Evolutionary conservation across 2,888 invertebrate genomes (phyloP), one percentile per base, ranked within the genome.

Genomic region (Megamerina dolium): DNA sequence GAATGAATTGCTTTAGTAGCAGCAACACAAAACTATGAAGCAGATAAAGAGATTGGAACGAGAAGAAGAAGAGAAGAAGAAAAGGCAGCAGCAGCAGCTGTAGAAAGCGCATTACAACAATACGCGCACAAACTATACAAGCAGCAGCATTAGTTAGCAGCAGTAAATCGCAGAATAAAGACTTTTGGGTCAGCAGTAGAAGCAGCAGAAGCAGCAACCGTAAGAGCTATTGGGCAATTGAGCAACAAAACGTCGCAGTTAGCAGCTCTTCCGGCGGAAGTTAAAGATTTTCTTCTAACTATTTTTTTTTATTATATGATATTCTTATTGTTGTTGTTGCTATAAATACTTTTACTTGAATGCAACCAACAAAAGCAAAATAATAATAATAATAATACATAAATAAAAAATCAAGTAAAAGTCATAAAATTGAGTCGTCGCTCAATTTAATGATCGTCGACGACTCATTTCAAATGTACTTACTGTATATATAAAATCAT

Each of bases 201-300:
- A 10, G n/a, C n/a, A n/a, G n/a, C n/a, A n/a, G n/a, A n/a, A n/a
- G n/a, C n/a, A n/a, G n/a, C n/a, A n/a, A n/a, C n/a, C n/a, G n/a
- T n/a, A n/a, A n/a, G n/a, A n/a, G n/a, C n/a, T n/a, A n/a, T n/a
- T n/a, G 29, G 38, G 37, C 43, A 43, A 43, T 43, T 43, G 43
- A 38, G 43, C 43, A 23, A n/a, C n/a, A n/a, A n/a, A n/a, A n/a
- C n/a, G n/a, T n/a, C 38, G 43, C 34, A 44, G 44, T 44, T 44
- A 44, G 44, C 44, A 44, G 39, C 44, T 44, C 39, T 44, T 44
- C 39, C 44, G 44, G 44, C 39, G 44, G 44, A 44, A 44, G 35
- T 44, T 36, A 36, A 44, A 40, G 44, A 44, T 44, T 44, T 40
- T 39, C 32, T 27, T 31, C 8, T 23, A n/a, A n/a, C n/a, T n/a